phyloP scores from a whole-genome alignment of 2,888 invertebrate genomes.

The Heliconius aoede region DNA sequence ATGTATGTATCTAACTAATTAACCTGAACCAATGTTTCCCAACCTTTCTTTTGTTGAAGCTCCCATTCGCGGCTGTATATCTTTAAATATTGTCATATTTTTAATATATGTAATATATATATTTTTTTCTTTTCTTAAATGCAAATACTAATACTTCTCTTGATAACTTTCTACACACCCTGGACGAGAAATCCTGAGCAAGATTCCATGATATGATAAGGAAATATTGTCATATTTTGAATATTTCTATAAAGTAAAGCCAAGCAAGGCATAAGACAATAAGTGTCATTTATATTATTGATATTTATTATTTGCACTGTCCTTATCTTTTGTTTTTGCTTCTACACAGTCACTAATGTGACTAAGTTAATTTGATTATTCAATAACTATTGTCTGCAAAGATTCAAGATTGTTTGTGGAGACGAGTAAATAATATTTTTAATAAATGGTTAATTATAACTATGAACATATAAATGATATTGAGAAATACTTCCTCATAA shows the following conservation, averaged over 20 bases:
- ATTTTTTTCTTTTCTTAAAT: too few species aligned
- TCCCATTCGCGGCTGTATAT: background rate
- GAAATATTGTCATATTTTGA: too few species aligned
- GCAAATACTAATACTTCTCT: too few species aligned
- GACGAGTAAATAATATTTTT: background rate
- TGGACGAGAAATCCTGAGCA: too few species aligned
- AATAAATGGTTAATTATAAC: background rate
- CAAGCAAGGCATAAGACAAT: too few species aligned
- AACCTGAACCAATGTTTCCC: background rate
- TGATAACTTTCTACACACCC: too few species aligned
- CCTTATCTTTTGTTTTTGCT: background rate
- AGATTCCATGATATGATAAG: too few species aligned
- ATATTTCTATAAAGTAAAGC: too few species aligned
- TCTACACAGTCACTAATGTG: background rate
- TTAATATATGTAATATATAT: too few species aligned
- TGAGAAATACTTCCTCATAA: background rate
- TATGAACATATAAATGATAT: background rate
- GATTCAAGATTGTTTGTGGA: conserved; percentile 4
- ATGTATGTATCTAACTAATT: conserved; percentile 85
- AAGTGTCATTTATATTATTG: background rate
- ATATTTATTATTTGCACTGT: background rate
- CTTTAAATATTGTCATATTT: too few species aligned
- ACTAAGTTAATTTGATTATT: background rate
- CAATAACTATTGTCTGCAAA: background rate
- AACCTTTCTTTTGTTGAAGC: background rate